Evolutionary conservation across 2,888 invertebrate species (phyloP).

Genomic region (Mylabris sibirica): DNA sequence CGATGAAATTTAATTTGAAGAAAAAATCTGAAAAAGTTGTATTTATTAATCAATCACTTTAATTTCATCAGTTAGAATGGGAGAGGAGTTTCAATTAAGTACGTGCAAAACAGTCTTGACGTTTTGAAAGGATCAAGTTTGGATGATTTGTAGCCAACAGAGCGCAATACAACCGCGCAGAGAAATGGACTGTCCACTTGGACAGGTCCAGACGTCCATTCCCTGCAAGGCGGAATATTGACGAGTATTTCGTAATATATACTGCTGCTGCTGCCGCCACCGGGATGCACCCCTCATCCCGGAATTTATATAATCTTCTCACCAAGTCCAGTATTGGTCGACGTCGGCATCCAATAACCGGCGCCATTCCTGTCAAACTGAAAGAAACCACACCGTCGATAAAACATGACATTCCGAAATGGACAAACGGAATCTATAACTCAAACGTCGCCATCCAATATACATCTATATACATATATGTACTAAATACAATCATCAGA

Average conservation of each 20-base stretch:
- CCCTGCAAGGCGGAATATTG: slow-evolving; percentile 51
- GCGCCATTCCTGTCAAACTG: slow-evolving; percentile 59
- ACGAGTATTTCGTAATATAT: slow-evolving; percentile 48
- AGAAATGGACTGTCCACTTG: slow-evolving; percentile 61
- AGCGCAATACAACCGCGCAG: slow-evolving; percentile 52
- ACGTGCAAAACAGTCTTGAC: slow-evolving; percentile 41
- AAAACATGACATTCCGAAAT: slow-evolving; percentile 60
- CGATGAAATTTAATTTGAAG: background rate
- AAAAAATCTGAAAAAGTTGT: slow-evolving; percentile 7
- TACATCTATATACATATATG: no score
- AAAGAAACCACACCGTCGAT: slow-evolving; percentile 59
- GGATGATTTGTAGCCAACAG: slow-evolving; percentile 55
- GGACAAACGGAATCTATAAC: slow-evolving; percentile 55
- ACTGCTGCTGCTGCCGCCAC: slow-evolving; percentile 16
- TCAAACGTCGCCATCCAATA: slow-evolving; percentile 19
- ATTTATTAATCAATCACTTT: slow-evolving; percentile 20
- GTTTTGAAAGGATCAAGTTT: slow-evolving; percentile 49
- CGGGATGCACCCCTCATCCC: slow-evolving; percentile 51
- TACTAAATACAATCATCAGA: background rate
- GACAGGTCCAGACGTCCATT: slow-evolving; percentile 47
- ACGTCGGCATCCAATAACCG: slow-evolving; percentile 60
- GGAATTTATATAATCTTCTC: slow-evolving; percentile 62
- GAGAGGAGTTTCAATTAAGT: slow-evolving; percentile 33
- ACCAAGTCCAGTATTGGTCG: slow-evolving; percentile 58
- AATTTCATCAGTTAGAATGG: background rate